These are phyloP conservation scores for Ptychodera flava DNA, from an alignment of 35 echinoderm and acorn worm species.

Conservation along the genomic window DNA sequence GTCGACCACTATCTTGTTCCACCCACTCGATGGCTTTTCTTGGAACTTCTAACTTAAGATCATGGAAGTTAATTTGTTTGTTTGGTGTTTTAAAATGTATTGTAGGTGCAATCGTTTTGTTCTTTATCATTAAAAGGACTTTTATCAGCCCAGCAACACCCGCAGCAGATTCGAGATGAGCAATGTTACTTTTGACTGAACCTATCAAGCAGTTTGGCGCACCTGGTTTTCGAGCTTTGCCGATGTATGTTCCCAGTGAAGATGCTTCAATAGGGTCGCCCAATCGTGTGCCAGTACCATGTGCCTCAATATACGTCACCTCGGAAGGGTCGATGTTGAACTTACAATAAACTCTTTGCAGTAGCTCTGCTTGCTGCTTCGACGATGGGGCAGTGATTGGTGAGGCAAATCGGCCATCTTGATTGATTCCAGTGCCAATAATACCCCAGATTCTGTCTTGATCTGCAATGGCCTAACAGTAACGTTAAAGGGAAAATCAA, in stretches of 20 bases:
- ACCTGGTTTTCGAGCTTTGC: background rate
- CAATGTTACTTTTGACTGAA: slow-evolving; percentile 76
- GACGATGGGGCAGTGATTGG: background rate
- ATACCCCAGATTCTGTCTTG: background rate
- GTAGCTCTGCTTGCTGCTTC: slow-evolving; percentile 13
- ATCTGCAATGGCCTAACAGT: background rate
- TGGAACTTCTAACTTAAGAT: slow-evolving; percentile 46
- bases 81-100: slow-evolving; percentile 55
- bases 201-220: slow-evolving; percentile 38
- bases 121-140: slow-evolving; percentile 20
- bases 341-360: slow-evolving; percentile 25
- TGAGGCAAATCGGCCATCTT: background rate
- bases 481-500: too few relatives aligned
- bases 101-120: slow-evolving; percentile 38
- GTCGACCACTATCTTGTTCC: background rate
- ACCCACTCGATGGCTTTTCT: slow-evolving; percentile 14
- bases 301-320: slow-evolving; percentile 28
- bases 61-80: slow-evolving; percentile 28
- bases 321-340: slow-evolving; percentile 23
- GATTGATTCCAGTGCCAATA: background rate
- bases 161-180: slow-evolving; percentile 62
- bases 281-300: slow-evolving; percentile 41
- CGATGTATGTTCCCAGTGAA: slow-evolving; percentile 28
- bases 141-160: slow-evolving; percentile 68
- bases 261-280: slow-evolving; percentile 37